Base-by-base conservation (phyloP, 2,113 vertebrate species). In the Microcebus lehilahytsara region DNA sequence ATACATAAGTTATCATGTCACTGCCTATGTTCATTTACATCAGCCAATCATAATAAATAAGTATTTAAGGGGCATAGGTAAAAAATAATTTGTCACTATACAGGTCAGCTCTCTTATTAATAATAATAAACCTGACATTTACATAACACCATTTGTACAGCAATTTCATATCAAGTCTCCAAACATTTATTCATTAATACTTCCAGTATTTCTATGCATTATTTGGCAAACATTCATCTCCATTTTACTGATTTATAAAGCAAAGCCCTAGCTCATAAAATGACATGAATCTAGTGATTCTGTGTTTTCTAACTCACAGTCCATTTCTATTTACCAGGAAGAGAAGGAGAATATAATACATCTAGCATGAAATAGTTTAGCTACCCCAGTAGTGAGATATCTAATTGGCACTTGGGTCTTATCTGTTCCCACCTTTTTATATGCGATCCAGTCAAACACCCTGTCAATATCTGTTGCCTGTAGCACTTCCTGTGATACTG, bases 401-500 rank as follows among this genome's bases (percentile, higher is more conserved):
- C 20, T 49, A 58, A 0, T 78, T 27, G 85, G 49, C 30, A 85
- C 60, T 20, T 51, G 51, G 10, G 4, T 62, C 84, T 97, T 97
- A 94, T 93, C 94, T 96, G 95, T 46, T 93, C 98, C 97, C 95
- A 99, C 99, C 98, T 99, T 99, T 98, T 99, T 99, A 97, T 99
- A 99, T 3, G 99, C 99, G 6, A 99, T 99, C 99, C 99, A 99
- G 98, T 99, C 99, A 93, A 99, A 99, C 66, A 99, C 99, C 66
- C 99, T 98, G 98, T 99, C 99, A 37, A 99, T 99, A 96, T 99
- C 99, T 1, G 99, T 98, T 46, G 99, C 99, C 98, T 99, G 99
- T 9, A 99, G 98, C 78, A 99, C 99, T 94, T 99, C 99, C 98
- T 99, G 99, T 42, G 99, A 99, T 69, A 99, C 99, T 1, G 99